phyloP scores from a whole-genome alignment of 2,797 vertebrate genomes.

The Synaphobranchus kaupii region DNA sequence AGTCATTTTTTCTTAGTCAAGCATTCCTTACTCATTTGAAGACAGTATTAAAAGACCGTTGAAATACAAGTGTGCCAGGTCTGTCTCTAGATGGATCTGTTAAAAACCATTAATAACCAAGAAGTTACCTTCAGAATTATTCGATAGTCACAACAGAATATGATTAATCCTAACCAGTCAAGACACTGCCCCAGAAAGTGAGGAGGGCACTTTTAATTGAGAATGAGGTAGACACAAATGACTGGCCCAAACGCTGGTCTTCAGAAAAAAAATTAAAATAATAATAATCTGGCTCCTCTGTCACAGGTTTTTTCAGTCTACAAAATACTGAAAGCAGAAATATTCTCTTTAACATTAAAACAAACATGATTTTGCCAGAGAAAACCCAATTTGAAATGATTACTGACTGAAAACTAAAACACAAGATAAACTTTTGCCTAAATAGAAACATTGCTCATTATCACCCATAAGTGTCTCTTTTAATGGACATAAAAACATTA shows the following conservation, averaged over 20 bases:
- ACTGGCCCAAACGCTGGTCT: slow-evolving; percentile 73
- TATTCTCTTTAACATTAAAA: slow-evolving; percentile 46
- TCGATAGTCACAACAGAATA: slow-evolving; percentile 61
- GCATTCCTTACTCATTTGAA: slow-evolving; percentile 42
- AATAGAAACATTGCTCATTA: slow-evolving; percentile 52
- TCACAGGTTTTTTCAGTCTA: slow-evolving; percentile 57
- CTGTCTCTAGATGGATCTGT: slow-evolving; percentile 35
- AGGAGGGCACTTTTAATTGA: slow-evolving; percentile 63
- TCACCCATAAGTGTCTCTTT: slow-evolving; percentile 37
- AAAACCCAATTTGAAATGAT: slow-evolving; percentile 44
- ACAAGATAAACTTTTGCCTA: slow-evolving; percentile 40
- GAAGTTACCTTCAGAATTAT: slow-evolving; percentile 47
- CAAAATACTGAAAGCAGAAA: slow-evolving; percentile 53
- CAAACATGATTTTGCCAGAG: slow-evolving; percentile 39
- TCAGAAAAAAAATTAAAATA: slow-evolving; percentile 57
- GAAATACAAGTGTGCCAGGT: slow-evolving; percentile 63
- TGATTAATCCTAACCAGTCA: slow-evolving; percentile 61
- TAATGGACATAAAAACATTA: slow-evolving; percentile 27
- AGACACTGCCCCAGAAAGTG: slow-evolving; percentile 48
- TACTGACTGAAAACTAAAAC: neutral
- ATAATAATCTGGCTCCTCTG: slow-evolving; percentile 60
- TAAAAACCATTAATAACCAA: slow-evolving; percentile 61
- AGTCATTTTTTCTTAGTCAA: neutral
- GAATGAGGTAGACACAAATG: slow-evolving; percentile 88
- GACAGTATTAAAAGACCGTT: slow-evolving; percentile 69